Conservation (phyloP, 1,140 invertebrate species). For the Phymastichus coffea region DNA sequence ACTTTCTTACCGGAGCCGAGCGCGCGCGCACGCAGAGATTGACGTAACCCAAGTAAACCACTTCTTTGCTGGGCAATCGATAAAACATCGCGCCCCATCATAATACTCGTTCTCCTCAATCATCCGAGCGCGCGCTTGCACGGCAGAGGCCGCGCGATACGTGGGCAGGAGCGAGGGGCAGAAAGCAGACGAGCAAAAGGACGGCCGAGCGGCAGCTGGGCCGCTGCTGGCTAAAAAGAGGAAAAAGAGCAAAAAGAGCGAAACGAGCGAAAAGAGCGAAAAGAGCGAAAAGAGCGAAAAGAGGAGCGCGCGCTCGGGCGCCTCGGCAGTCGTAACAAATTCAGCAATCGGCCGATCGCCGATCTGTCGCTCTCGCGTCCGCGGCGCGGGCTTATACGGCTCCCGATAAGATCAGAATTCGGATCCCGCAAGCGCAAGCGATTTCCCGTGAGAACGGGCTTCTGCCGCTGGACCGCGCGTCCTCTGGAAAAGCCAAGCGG, state of each 20-base stretch:
- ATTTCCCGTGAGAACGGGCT: constrained; percentile 20
- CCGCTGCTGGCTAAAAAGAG: no score
- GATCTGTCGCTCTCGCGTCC: not conserved
- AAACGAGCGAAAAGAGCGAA: no score
- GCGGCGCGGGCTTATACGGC: no score
- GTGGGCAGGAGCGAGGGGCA: no score
- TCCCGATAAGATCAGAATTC: constrained; percentile 26
- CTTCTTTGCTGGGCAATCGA: not conserved
- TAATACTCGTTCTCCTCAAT: constrained; percentile 20
- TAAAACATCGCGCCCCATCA: not conserved
- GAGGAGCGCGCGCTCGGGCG: not conserved
- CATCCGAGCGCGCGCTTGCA: not conserved
- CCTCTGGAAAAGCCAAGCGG: constrained; percentile 5
- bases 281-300: not conserved
- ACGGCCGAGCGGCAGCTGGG: no score
- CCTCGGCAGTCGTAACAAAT: constrained; percentile 23
- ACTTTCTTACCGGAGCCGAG: constrained; percentile 7
- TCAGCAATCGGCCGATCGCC: constrained; percentile 11
- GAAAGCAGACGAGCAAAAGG: no score
- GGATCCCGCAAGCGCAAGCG: constrained; percentile 19
- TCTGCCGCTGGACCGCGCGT: not conserved
- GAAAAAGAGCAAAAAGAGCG: not conserved
- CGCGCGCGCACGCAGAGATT: not conserved
- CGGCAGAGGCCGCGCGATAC: no score
- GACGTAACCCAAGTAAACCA: constrained; percentile 11